Evolutionary conservation across 2,888 invertebrate species (phyloP).

Genomic region (Melikaiella ostensackeni): DNA sequence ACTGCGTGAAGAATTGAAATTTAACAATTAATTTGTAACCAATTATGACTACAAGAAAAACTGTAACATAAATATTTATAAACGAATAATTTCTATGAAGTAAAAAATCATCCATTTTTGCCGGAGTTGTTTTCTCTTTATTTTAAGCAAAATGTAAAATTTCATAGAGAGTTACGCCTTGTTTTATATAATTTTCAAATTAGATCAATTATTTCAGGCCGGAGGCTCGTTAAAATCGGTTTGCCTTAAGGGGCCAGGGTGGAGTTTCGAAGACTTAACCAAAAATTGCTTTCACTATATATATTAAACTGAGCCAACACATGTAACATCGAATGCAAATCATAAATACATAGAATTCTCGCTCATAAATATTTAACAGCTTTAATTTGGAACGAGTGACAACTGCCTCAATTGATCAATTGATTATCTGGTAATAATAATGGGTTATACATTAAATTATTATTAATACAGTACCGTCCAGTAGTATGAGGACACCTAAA

Average conservation of each 20-base stretch:
- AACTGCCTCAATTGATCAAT: too few species aligned
- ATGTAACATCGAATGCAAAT: neutral
- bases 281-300: neutral
- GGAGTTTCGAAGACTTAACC: neutral
- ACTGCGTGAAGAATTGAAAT: neutral
- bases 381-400: too few species aligned
- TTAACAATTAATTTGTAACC: neutral
- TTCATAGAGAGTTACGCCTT: neutral
- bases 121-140: neutral
- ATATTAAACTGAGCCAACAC: neutral
- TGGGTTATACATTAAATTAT: too few species aligned
- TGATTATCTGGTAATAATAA: too few species aligned
- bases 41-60: neutral
- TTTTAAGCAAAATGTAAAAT: neutral
- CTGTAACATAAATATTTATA: neutral
- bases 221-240: neutral
- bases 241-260: neutral
- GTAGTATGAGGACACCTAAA: too few species aligned
- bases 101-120: too few species aligned
- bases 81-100: too few species aligned
- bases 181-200: slow-evolving; percentile 20
- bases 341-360: too few species aligned
- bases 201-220: slow-evolving; percentile 16
- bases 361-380: too few species aligned
- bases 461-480: too few species aligned